Base-by-base conservation (phyloP, 2,797 vertebrate genomes). In the Sebastes vulpes region DNA sequence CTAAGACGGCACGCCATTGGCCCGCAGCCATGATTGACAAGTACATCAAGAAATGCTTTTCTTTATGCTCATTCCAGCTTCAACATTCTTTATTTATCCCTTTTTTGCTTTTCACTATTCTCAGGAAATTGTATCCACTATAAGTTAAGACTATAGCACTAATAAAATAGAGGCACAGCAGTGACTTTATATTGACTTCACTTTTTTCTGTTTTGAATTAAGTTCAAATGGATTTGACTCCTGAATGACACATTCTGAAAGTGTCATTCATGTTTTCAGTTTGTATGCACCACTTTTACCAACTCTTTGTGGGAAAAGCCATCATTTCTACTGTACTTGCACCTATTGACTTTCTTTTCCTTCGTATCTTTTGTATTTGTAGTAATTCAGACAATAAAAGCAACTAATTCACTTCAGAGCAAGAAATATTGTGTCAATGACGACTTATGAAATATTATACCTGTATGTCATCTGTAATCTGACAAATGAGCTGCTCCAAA, bases 291-390 rank as follows among this genome's bases (percentile, higher is more conserved):
- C 16, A 74, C 1, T 52, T 76, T 81, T 32, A 29, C 10, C n/a
- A 68, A 65, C 54, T 48, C 0, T 63, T 50, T 48, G 29, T 65
- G 68, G 26, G 50, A 71, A 75, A 59, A 18, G 31, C 11, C 75
- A 32, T 59, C 11, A 65, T 74, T 82, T 83, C 70, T 81, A 73
- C 56, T 82, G 42, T 78, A 71, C 46, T 73, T 61, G 9, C 57
- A 82, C 21, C 57, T 23, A 52, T 21, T 65, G 14, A 57, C 46
- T 9, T 67, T 58, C 42, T 29, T 5, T 57, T 29, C 16, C 68
- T 86, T 80, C 86, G 61, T 86, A 77, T 77, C 59, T 85, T 91
- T 88, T 86, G 72, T 85, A 89, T 82, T 86, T 84, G 79, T 83
- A 77, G 35, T 64, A 29, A 79, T 75, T 72, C 66, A 56, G 56